A percentile compares a stretch with the other conserved stretches of the same genome.
Evolutionary conservation across 2,113 vertebrate species (phyloP).

Genomic region (Gila orcuttii): DNA sequence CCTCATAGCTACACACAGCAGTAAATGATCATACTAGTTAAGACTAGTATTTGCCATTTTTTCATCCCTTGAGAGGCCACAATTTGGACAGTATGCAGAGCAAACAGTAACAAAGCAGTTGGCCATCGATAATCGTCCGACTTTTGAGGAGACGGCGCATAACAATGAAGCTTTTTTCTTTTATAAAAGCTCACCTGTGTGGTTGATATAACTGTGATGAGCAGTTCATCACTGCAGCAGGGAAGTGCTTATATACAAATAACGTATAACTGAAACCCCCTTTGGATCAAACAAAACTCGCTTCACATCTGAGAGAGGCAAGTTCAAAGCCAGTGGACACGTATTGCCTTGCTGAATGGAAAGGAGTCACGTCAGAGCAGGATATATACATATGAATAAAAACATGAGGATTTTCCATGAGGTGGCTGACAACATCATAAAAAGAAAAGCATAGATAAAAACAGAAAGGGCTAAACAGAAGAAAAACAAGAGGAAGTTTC

Average conservation of each 20-base stretch:
- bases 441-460: not conserved
- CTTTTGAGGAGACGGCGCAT: not conserved
- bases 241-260: constrained; percentile 44
- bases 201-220: constrained; percentile 38
- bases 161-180: constrained; percentile 9
- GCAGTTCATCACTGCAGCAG: constrained; percentile 41
- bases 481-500: not conserved
- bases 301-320: not conserved
- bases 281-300: constrained; percentile 30
- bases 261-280: not conserved
- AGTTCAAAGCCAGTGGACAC: not conserved
- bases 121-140: not conserved
- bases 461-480: not conserved
- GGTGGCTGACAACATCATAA: not conserved
- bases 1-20: not conserved
- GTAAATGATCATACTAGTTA: not conserved
- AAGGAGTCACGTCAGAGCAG: not conserved
- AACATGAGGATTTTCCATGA: not conserved
- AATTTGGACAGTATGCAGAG: constrained; percentile 19
- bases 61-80: constrained; percentile 34
- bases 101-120: constrained; percentile 23
- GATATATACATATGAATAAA: not conserved
- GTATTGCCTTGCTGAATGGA: constrained; percentile 17
- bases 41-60: constrained; percentile 46
- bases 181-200: constrained; percentile 26